Percentiles rank a stretch among this genome's conserved stretches.
phyloP scores from a whole-genome alignment of 2,888 invertebrate genomes.

The Zaprionus lineosus region DNA sequence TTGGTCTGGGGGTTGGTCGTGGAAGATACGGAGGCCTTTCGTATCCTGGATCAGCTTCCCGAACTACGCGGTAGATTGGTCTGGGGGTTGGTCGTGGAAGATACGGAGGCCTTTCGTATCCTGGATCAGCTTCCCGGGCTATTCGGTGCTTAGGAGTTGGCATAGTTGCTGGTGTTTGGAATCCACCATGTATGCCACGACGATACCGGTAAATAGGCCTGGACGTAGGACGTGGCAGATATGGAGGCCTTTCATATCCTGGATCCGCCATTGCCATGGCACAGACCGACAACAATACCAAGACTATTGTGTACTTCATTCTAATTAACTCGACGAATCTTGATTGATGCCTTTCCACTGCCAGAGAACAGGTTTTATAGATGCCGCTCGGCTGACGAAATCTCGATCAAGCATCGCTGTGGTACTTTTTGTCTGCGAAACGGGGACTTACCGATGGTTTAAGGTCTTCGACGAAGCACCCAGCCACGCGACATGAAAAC shows the following conservation, averaged over 20 bases:
- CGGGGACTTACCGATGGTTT: constrained; percentile 1
- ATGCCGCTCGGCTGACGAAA: no score
- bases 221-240: constrained; percentile 11
- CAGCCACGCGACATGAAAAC: constrained; percentile 1
- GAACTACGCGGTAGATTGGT: neutral
- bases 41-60: neutral
- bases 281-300: constrained; percentile 22
- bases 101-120: neutral
- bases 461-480: neutral
- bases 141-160: neutral
- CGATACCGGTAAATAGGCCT: neutral
- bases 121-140: constrained; percentile 2
- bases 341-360: constrained; percentile 19
- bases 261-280: constrained; percentile 16
- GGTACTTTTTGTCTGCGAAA: neutral
- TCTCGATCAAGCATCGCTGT: neutral
- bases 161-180: neutral
- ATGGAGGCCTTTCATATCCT: constrained; percentile 20
- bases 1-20: neutral
- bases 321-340: constrained; percentile 1
- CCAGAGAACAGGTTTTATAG: constrained; percentile 21
- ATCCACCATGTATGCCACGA: constrained; percentile 1
- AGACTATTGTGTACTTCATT: constrained; percentile 31
- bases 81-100: neutral
- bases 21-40: neutral